Evolutionary conservation across 64 coral and sea anemone species (phyloP).

Genomic region (Dendrophyllia cribrosa): DNA sequence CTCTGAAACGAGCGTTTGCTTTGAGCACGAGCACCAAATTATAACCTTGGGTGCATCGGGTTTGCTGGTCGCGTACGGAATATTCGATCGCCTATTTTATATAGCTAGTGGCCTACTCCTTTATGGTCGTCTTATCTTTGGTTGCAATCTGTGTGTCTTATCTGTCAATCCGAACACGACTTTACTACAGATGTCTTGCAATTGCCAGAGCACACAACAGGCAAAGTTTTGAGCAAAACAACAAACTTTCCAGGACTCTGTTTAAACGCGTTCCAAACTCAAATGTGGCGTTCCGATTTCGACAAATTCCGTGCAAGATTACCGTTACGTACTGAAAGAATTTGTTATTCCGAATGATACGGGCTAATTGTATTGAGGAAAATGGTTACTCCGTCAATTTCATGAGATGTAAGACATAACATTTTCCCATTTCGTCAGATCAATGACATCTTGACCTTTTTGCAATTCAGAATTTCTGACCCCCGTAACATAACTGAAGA

Average conservation of each 20-base stretch:
- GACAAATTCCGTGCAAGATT: too few relatives aligned
- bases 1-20: not conserved
- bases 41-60: not conserved
- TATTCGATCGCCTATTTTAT: not conserved
- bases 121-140: not conserved
- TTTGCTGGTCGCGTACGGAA: not conserved
- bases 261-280: too few relatives aligned
- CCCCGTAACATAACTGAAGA: too few relatives aligned
- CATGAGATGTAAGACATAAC: too few relatives aligned
- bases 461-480: too few relatives aligned
- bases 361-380: too few relatives aligned
- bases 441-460: too few relatives aligned
- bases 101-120: not conserved
- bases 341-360: too few relatives aligned
- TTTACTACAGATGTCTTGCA: not conserved
- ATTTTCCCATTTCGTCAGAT: too few relatives aligned
- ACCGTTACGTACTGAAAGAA: too few relatives aligned
- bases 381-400: too few relatives aligned
- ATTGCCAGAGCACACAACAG: not conserved
- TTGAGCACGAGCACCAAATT: conserved; percentile 10
- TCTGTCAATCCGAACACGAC: not conserved
- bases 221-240: not conserved
- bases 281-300: too few relatives aligned
- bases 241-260: not conserved
- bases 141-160: not conserved